These are phyloP conservation scores for Sphaeridia pumilis DNA, from an alignment of 2,888 invertebrate genomes.

Conservation along the genomic window DNA sequence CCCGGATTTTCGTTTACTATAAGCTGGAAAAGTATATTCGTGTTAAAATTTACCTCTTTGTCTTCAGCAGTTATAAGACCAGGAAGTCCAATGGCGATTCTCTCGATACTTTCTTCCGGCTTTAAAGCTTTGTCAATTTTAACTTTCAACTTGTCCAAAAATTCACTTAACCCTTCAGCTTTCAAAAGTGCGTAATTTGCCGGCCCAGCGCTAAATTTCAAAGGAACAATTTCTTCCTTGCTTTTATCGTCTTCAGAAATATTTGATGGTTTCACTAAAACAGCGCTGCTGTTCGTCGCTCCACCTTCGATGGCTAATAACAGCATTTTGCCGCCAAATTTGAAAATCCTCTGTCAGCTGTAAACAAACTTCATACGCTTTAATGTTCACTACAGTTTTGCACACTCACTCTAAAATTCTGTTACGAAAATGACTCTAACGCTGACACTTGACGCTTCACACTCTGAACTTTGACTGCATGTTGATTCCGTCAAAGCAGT, in stretches of 20 bases:
- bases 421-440: too few relatives aligned
- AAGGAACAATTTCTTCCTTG: not conserved
- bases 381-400: too few relatives aligned
- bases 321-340: not conserved
- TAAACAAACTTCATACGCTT: too few relatives aligned
- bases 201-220: constrained; percentile 20
- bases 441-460: too few relatives aligned
- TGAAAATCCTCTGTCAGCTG: not conserved
- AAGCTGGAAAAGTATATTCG: not conserved
- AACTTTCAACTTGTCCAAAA: constrained; percentile 16
- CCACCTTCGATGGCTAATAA: constrained; percentile 31
- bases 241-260: not conserved
- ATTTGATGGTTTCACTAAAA: constrained; percentile 14
- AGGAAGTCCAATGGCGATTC: constrained; percentile 30
- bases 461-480: too few relatives aligned
- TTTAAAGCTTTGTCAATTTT: too few relatives aligned
- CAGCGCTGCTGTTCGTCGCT: constrained; percentile 21
- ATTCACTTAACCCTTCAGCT: constrained; percentile 13
- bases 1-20: not conserved
- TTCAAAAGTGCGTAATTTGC: constrained; percentile 27
- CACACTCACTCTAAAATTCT: too few relatives aligned
- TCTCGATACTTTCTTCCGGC: constrained; percentile 6
- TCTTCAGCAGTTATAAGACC: constrained; percentile 24
- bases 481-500: too few relatives aligned
- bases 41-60: constrained; percentile 19